Base-by-base conservation (phyloP, 2,797 vertebrate species). In the Brotula barbata region DNA sequence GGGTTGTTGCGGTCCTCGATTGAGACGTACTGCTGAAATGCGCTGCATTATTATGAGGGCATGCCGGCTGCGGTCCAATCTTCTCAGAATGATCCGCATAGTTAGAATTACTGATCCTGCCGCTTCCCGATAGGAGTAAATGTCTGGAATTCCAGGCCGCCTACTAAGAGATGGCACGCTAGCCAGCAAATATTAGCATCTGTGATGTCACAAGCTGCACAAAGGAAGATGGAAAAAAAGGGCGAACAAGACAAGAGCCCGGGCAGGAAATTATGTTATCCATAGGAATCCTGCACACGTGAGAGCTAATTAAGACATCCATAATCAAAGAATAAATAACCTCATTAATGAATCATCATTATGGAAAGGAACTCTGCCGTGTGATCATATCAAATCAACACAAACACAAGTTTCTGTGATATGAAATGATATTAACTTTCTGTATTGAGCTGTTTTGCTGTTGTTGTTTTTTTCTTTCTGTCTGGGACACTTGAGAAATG, bases 121-220 rank as follows among this genome's bases (percentile, higher is more conserved):
- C 25, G 70, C 78, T 83, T 85, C 71, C 75, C 58, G 41, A 86
- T 81, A 73, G 61, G 75, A 89, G 67, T 64, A 88, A 91, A 92
- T 91, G 75, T 68, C 82, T 92, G 88, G 87, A 90, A 93, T 95
- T 91, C 83, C 88, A 75, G 67, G 75, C 78, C 48, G 73, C 87
- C 90, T 87, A 92, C 89, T 64, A 72, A 42, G 82, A 75, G 89
- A 92, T 88, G 81, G 88, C 72, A 82, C 72, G 58, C 89, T 75
- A 75, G 76, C 71, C 60, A 68, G 73, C 69, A 65, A 52, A 71
- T 55, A 87, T 87, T 78, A 87, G 70, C 80, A 85, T 85, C 59
- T 75, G 79, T 89, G 87, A 92, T 82, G 88, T 89, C 88, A 90
- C 28, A 20, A 22, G 34, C 55, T 58, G 48, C 65, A 80, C 68